Evolutionary conservation across 2,888 invertebrate genomes (phyloP).

Genomic region (Danaus chrysippus): DNA sequence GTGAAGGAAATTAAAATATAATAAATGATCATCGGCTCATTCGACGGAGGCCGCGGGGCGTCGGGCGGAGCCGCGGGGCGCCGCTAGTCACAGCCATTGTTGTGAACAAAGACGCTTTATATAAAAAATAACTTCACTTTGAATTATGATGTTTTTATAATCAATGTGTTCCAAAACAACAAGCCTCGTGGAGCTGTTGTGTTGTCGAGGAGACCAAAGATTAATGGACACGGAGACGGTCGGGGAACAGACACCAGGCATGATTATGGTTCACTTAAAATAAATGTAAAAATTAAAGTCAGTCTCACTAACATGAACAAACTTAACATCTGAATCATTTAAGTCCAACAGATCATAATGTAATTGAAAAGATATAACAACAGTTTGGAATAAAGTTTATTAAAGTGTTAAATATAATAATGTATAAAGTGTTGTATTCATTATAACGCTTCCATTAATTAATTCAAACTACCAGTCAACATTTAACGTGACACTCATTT

Average conservation of each 20-base stretch:
- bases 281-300: too few species aligned
- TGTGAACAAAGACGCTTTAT: constrained; percentile 10
- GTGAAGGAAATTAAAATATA: constrained; percentile 32
- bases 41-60: too few species aligned
- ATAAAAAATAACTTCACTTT: too few species aligned
- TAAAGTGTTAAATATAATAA: too few species aligned
- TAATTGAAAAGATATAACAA: too few species aligned
- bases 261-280: too few species aligned
- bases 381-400: too few species aligned
- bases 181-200: background rate
- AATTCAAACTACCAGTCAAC: background rate
- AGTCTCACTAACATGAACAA: too few species aligned
- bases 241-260: background rate
- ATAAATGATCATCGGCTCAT: constrained; percentile 32
- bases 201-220: background rate
- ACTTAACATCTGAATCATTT: too few species aligned
- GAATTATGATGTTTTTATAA: too few species aligned
- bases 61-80: constrained; percentile 21
- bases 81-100: constrained; percentile 13
- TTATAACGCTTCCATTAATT: background rate
- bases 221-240: background rate
- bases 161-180: constrained; percentile 1
- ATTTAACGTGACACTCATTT: background rate
- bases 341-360: too few species aligned
- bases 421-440: background rate